Conservation (phyloP, 1,140 invertebrate genomes). For the Pseudomyrmex sp. region DNA sequence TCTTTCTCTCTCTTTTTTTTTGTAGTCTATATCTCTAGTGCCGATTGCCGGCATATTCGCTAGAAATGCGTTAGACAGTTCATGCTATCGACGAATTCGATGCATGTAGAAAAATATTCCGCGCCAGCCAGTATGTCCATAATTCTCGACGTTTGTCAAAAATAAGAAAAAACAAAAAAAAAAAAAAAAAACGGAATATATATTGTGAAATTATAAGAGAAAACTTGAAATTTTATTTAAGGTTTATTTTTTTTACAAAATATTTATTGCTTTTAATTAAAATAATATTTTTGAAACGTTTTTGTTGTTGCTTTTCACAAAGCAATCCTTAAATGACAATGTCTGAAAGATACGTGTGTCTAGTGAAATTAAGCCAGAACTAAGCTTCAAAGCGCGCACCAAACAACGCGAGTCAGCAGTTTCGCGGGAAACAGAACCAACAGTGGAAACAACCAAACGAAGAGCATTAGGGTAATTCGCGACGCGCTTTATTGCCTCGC, state of each 20-base stretch:
- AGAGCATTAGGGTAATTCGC: slow-evolving; percentile 13
- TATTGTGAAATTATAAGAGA: no score
- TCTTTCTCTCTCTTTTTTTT: slow-evolving; percentile 18
- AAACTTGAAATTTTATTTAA: neutral
- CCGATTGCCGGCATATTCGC: slow-evolving; percentile 55
- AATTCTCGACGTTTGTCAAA: slow-evolving; percentile 3
- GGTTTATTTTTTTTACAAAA: neutral
- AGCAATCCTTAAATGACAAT: neutral
- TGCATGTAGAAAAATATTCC: slow-evolving; percentile 23
- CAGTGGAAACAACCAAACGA: neutral
- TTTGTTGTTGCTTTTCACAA: neutral
- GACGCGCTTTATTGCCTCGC: neutral
- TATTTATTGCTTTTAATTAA: no score
- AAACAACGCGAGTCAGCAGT: neutral
- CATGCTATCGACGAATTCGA: slow-evolving; percentile 46
- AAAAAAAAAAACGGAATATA: neutral
- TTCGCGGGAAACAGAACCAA: neutral
- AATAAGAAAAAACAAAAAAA: slow-evolving; percentile 2
- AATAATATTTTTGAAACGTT: neutral
- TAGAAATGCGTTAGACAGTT: slow-evolving; percentile 46
- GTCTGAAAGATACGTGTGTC: neutral
- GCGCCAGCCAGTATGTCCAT: neutral
- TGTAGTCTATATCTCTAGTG: slow-evolving; percentile 50
- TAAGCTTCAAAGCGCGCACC: slow-evolving; percentile 3
- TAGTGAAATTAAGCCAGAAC: neutral